These are phyloP conservation scores for Drosophila pegasa DNA, from an alignment of 2,888 invertebrate genomes.

Conservation along the genomic window DNA sequence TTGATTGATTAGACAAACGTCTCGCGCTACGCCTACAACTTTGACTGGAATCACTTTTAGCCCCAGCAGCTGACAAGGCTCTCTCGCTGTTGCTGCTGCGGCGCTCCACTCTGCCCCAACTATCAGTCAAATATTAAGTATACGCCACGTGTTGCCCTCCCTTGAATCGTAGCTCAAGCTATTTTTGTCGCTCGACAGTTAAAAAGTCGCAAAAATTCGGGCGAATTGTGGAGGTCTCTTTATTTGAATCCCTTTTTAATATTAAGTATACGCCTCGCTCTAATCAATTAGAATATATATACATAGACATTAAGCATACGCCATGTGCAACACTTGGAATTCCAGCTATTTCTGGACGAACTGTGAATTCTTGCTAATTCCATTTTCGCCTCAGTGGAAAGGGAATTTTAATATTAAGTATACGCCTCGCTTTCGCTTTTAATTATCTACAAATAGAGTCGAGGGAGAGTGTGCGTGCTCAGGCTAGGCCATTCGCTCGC, in stretches of 20 bases:
- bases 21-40: neutral
- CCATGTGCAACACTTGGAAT: neutral
- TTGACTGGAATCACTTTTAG: neutral
- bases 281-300: neutral
- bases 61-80: neutral
- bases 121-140: neutral
- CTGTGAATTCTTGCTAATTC: neutral
- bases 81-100: too few relatives aligned
- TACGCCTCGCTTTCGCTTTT: neutral
- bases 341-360: neutral
- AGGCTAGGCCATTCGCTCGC: conserved; percentile 35
- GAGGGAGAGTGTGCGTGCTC: conserved; percentile 13
- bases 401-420: neutral
- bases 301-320: neutral
- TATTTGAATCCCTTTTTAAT: neutral
- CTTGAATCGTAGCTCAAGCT: neutral
- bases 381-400: neutral
- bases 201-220: neutral
- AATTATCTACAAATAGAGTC: conserved; percentile 5
- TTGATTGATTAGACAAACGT: neutral
- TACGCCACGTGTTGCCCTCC: conserved; percentile 4
- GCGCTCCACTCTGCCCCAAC: neutral
- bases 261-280: conserved; percentile 1
- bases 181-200: too few relatives aligned
- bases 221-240: neutral